Base-by-base conservation (phyloP, 92 coral and sea anemone species). In the Micromussa lordhowensis region DNA sequence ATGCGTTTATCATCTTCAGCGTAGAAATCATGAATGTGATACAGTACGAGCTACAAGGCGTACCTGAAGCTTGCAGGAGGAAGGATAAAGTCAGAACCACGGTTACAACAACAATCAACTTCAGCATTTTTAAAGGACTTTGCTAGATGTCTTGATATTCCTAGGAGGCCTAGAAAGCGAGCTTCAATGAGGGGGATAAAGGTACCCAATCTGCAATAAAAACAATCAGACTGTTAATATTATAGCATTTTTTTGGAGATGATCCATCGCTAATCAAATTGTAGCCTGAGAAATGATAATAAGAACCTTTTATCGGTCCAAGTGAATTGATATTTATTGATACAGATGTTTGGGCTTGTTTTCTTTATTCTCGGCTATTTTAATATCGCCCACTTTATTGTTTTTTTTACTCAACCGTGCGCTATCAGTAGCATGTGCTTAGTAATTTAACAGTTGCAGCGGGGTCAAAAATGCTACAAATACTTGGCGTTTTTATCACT, bases 131-230 rank as follows among this genome's bases (percentile, higher is more conserved):
- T 30, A 19, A 18, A 19, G 38, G n/a, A 55, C 53, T 19, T 36
- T 31, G 19, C 79, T 22, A 16, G 38, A 31, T 36, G 32, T 55
- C 7, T 71, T 55, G 35, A 15, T 17, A 53, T 29, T 70, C 28
- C 15, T 21, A 21, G 3, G 28, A 73, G 78, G 49, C 38, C 19
- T 73, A 1, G 3, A 12, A 18, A 26, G 53, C 78, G 78, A 73
- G 77, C 49, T 12, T 21, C 77, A 29, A 34, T 31, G 58, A 38
- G 55, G 2, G 49, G 22, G 26, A n/a, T 19, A 81, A 84, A n/a
- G n/a, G n/a, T n/a, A 35, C 57, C 81, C 21, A 55, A 84, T 74
- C 88, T 84, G 80, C 28, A 40, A 69, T 36, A 83, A 29, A 49
- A 44, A 16, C 38, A 68, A 26, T 68, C 32, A 68, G 55, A 63